A percentile compares a stretch with the other conserved stretches of the same genome.
Evolutionary conservation across 2,113 vertebrate genomes (phyloP).

Genomic region (Scartelaos histophorus): DNA sequence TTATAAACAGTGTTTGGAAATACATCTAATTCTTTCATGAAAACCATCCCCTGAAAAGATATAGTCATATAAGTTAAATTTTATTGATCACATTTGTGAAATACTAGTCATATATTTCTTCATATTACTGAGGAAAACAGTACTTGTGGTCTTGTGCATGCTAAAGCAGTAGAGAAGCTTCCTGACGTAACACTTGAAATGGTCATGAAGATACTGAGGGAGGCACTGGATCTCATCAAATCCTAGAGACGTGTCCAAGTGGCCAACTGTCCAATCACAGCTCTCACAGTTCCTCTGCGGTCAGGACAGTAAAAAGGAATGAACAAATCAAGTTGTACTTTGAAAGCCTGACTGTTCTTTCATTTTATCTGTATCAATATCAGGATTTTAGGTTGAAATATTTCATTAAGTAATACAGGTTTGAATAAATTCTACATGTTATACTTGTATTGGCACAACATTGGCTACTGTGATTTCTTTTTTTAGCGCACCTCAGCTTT

Average conservation of each 20-base stretch:
- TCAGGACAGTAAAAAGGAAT: slow-evolving; percentile 3
- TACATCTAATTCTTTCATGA: slow-evolving; percentile 24
- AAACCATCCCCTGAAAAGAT: slow-evolving; percentile 19
- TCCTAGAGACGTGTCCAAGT: slow-evolving; percentile 50
- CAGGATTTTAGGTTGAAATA: not conserved
- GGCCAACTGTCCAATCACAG: slow-evolving; percentile 30
- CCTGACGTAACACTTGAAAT: slow-evolving; percentile 35
- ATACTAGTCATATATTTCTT: slow-evolving; percentile 57
- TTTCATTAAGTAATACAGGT: not conserved
- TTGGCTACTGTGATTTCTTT: not conserved
- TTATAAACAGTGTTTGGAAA: not conserved
- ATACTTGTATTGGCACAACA: not conserved
- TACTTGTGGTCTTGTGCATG: slow-evolving; percentile 74
- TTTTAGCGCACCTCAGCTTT: not conserved
- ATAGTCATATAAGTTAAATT: slow-evolving; percentile 31
- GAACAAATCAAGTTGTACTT: not conserved
- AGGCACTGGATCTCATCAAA: slow-evolving; percentile 48
- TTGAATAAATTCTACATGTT: not conserved
- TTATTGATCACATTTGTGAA: slow-evolving; percentile 53
- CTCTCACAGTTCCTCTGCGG: slow-evolving; percentile 34
- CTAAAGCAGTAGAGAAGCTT: slow-evolving; percentile 33
- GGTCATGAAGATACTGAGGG: slow-evolving; percentile 22
- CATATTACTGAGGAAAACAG: slow-evolving; percentile 60
- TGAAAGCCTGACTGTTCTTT: not conserved
- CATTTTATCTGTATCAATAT: not conserved